These are phyloP conservation scores for Troides helena DNA, from an alignment of 2,888 invertebrate genomes.

Conservation along the genomic window DNA sequence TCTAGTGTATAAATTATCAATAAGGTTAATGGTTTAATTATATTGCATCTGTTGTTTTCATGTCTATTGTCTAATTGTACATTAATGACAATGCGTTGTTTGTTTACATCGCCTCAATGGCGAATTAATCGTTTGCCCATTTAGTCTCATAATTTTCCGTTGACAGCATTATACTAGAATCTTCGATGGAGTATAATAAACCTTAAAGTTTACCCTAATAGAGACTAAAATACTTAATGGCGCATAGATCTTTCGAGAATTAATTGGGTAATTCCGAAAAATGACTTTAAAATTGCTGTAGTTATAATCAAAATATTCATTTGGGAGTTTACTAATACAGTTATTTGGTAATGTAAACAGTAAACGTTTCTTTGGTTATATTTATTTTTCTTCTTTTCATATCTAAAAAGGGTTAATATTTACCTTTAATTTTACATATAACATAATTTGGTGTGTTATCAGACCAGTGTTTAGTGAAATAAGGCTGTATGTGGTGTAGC, in stretches of 20 bases:
- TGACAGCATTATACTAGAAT: conserved; percentile 2
- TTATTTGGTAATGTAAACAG: too few species aligned
- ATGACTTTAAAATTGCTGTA: background rate
- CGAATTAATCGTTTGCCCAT: conserved; percentile 20
- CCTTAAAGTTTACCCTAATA: background rate
- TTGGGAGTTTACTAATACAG: background rate
- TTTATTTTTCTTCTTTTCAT: too few species aligned
- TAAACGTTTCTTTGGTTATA: too few species aligned
- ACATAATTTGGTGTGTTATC: too few species aligned
- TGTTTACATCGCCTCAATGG: conserved; percentile 19
- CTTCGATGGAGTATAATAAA: conserved; percentile 6
- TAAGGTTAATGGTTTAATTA: background rate
- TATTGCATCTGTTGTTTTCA: background rate
- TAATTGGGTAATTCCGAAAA: conserved; percentile 12
- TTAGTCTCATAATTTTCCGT: conserved; percentile 20
- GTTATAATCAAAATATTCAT: background rate
- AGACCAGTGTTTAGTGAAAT: too few species aligned
- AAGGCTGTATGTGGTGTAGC: too few species aligned
- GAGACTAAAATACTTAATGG: background rate
- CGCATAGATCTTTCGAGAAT: conserved; percentile 6
- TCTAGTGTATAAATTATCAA: background rate
- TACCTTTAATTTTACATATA: too few species aligned
- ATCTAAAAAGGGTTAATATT: too few species aligned
- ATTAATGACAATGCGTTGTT: conserved; percentile 22
- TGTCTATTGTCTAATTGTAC: background rate